Percentiles rank a stretch among this genome's conserved stretches.
These are phyloP conservation scores for Cylindroiulus punctatus DNA, from an alignment of 2,888 invertebrate species.

Conservation along the genomic window DNA sequence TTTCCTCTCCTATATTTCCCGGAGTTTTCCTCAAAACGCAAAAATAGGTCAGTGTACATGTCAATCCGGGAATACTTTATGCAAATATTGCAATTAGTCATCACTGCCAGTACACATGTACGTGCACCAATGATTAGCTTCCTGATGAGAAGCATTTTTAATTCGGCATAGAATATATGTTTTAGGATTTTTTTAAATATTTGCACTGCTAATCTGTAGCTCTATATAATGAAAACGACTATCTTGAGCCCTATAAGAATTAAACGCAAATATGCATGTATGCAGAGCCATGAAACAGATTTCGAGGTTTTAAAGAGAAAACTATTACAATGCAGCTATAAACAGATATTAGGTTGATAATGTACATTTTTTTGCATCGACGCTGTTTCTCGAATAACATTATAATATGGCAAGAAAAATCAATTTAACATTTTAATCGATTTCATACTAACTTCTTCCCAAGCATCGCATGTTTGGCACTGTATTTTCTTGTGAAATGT, in stretches of 20 bases:
- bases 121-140: background rate
- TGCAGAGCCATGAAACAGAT: too few species aligned
- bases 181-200: too few species aligned
- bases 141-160: background rate
- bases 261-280: too few species aligned
- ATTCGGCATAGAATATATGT: background rate
- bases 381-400: too few species aligned
- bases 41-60: background rate
- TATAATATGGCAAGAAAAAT: background rate
- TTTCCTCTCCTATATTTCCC: background rate
- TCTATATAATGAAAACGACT: too few species aligned
- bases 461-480: background rate
- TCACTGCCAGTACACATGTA: background rate
- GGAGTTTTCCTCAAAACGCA: background rate
- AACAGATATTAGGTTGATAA: too few species aligned
- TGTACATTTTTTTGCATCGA: too few species aligned
- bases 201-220: too few species aligned
- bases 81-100: conserved; percentile 7
- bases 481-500: background rate
- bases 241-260: too few species aligned
- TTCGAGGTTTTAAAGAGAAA: too few species aligned
- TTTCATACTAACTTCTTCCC: background rate
- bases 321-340: too few species aligned
- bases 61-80: background rate
- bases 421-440: conserved; percentile 18